Percentiles rank a stretch among this genome's conserved stretches.
Conservation (phyloP, 2,113 vertebrate genomes). For the Gulo gulo region DNA sequence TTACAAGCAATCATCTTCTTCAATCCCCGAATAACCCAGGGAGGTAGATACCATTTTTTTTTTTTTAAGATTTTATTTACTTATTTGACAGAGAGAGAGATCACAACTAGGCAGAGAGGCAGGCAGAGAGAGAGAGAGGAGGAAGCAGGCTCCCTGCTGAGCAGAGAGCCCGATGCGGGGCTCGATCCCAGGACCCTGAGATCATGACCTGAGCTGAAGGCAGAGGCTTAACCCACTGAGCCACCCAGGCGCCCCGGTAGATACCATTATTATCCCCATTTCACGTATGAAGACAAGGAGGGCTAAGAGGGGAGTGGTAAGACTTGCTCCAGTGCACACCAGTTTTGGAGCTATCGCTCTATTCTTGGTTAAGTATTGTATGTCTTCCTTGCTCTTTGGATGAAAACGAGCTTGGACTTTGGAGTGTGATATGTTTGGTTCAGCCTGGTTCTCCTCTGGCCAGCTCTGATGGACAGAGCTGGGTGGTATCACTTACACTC, state of each 20-base stretch:
- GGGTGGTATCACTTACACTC: neutral
- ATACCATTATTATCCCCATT: neutral
- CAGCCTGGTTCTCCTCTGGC: neutral
- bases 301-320: neutral
- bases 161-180: too few species aligned
- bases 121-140: too few species aligned
- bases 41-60: neutral
- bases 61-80: too few species aligned
- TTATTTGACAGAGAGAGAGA: too few species aligned
- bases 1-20: neutral
- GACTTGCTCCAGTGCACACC: neutral
- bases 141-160: too few species aligned
- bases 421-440: neutral
- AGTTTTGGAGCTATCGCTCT: neutral
- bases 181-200: too few species aligned
- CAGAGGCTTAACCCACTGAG: too few species aligned
- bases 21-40: neutral
- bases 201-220: too few species aligned
- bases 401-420: slow-evolving; percentile 3
- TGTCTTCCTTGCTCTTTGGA: neutral
- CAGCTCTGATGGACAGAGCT: neutral
- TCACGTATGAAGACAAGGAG: neutral
- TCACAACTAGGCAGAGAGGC: too few species aligned
- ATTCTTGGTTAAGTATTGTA: neutral
- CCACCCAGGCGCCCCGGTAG: too few species aligned